These are phyloP conservation scores for Grammatotria lemairii DNA, from an alignment of 2,113 vertebrate genomes.

Conservation along the genomic window DNA sequence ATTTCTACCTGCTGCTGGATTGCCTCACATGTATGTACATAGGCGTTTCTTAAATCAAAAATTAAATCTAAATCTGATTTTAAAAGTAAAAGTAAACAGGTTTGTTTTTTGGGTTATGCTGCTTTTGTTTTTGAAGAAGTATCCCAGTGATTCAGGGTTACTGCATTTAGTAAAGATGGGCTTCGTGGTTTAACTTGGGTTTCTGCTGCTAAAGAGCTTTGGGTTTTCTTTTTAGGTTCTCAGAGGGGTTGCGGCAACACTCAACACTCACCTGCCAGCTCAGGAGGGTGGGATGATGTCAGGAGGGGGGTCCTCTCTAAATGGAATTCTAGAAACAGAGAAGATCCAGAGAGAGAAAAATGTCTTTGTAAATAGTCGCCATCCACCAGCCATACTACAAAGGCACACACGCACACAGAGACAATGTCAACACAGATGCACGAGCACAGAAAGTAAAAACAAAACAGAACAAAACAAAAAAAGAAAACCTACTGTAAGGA, in stretches of 20 bases:
- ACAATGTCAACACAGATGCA: background rate
- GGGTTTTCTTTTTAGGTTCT: background rate
- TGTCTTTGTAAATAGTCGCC: conserved; percentile 37
- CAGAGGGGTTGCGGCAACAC: conserved; percentile 69
- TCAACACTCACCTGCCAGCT: conserved; percentile 96
- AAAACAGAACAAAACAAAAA: background rate
- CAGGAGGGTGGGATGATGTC: conserved; percentile 94
- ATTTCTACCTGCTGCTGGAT: background rate
- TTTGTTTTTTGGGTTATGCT: background rate
- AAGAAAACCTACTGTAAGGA: background rate
- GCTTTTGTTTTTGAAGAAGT: background rate
- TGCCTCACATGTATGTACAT: background rate
- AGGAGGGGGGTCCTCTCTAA: conserved; percentile 99
- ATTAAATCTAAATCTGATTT: background rate
- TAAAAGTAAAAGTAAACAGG: background rate
- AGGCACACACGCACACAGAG: background rate
- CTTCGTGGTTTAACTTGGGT: background rate
- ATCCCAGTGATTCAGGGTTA: background rate
- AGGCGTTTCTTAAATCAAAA: background rate
- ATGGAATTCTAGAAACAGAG: conserved; percentile 92
- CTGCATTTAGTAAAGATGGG: background rate
- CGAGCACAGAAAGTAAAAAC: background rate
- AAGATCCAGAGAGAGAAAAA: conserved; percentile 35
- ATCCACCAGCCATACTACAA: conserved; percentile 20
- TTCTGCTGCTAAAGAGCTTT: background rate